These are phyloP conservation scores for Mustela nigripes DNA, from an alignment of 2,113 vertebrate genomes.

Conservation along the genomic window DNA sequence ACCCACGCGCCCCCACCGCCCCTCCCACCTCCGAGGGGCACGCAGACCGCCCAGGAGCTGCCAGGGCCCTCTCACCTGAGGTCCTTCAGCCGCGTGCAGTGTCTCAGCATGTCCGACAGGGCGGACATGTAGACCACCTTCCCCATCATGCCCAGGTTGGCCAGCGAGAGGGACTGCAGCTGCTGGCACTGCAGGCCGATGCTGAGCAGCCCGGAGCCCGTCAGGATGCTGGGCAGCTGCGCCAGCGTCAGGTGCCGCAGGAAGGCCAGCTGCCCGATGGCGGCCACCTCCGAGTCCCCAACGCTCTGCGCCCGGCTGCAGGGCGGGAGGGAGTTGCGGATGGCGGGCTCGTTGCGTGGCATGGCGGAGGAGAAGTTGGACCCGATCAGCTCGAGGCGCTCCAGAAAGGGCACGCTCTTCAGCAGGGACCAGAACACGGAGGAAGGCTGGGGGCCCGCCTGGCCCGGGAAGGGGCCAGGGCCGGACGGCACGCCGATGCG, in stretches of 20 bases:
- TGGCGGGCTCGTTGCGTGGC: constrained; percentile 95
- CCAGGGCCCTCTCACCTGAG: constrained; percentile 93
- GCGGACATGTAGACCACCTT: constrained; percentile 93
- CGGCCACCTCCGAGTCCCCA: constrained; percentile 93
- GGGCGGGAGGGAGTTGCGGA: constrained; percentile 94
- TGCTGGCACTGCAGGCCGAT: constrained; percentile 93
- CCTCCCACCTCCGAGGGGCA: not conserved
- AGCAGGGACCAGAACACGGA: constrained; percentile 91
- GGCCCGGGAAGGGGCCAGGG: constrained; percentile 70
- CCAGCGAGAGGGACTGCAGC: constrained; percentile 93
- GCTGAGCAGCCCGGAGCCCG: constrained; percentile 93
- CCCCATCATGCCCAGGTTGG: constrained; percentile 95
- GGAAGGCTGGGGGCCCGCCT: constrained; percentile 80
- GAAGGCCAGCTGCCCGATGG: constrained; percentile 90
- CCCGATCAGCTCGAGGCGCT: constrained; percentile 94
- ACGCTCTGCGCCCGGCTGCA: constrained; percentile 92
- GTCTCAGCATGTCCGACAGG: constrained; percentile 93
- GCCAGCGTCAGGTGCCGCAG: constrained; percentile 94
- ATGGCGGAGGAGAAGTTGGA: constrained; percentile 96
- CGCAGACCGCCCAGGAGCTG: accelerated
- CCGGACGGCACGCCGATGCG: constrained; percentile 92
- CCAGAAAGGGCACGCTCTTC: constrained; percentile 89
- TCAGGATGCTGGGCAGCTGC: constrained; percentile 94
- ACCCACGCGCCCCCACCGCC: not conserved
- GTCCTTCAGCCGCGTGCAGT: constrained; percentile 94